phyloP scores from a whole-genome alignment of 2,113 vertebrate genomes.

The Notiomystis cincta region DNA sequence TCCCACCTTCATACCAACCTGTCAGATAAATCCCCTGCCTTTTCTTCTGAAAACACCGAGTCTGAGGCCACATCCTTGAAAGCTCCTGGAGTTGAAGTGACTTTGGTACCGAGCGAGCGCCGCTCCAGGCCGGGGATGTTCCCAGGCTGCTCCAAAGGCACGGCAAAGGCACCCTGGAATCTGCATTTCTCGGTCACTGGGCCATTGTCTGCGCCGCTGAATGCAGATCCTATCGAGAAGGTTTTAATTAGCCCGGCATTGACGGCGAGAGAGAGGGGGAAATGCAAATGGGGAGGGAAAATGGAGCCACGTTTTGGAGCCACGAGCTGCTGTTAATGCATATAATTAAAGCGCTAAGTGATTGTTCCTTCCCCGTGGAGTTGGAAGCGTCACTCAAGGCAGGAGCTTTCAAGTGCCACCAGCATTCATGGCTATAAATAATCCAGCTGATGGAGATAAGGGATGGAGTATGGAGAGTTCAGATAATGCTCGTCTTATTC shows the following conservation, averaged over 20 bases:
- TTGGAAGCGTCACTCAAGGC: conserved; percentile 15
- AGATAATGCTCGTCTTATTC: not conserved
- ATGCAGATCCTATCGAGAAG: not conserved
- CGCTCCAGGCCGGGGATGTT: accelerated
- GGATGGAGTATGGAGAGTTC: not conserved
- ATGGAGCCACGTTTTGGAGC: not conserved
- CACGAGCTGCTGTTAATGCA: not conserved
- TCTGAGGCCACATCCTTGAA: not conserved
- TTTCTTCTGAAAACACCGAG: accelerated
- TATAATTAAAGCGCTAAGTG: conserved; percentile 17
- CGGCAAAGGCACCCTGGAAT: not conserved
- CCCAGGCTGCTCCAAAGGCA: not conserved
- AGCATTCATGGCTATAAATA: conserved; percentile 12
- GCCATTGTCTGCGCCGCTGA: not conserved
- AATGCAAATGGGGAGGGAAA: conserved; percentile 8
- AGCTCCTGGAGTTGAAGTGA: not conserved
- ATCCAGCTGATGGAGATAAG: conserved; percentile 40
- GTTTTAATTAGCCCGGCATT: not conserved
- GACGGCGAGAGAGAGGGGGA: not conserved
- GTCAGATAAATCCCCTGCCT: accelerated
- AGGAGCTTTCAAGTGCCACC: conserved; percentile 33
- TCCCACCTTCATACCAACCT: accelerated
- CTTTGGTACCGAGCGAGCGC: not conserved
- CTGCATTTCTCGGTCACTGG: not conserved
- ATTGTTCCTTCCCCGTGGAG: conserved; percentile 28